Base-by-base conservation (phyloP, 2,113 vertebrate species). In the Mola mola region DNA sequence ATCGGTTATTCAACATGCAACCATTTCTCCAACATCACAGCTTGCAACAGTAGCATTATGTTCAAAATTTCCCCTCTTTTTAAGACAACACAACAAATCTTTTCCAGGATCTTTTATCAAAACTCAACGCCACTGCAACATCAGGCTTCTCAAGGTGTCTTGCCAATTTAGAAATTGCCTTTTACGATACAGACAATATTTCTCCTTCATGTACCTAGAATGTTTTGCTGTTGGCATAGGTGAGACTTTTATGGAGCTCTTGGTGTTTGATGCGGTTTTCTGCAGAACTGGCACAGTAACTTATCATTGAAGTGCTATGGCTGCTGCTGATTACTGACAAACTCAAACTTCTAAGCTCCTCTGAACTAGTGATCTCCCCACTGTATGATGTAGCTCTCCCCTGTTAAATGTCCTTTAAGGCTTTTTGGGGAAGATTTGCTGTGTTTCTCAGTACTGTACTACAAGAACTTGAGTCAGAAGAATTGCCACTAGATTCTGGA, bases 161-260 rank as follows among this genome's bases (percentile, higher is more conserved):
- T 13, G 48, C 48, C 12, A 50, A 37, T 55, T 66, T 66, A 46
- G 62, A 53, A 66, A 55, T 55, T 22, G 22, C 9, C 41, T 66
- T 66, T 55, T 46, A 53, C 62, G 46, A 46, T 44, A 55, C 1
- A 55, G 29, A 55, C 50, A 66, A 53, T 46, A 55, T 38, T 66
- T 40, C 36, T 66, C 55, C 29, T 66, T 55, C 16, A 55, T 55
- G 31, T 66, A 46, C 50, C 53, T 64, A 26, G 37, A 36, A n/a
- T 21, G 3, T 34, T 19, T 55, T 46, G 11, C 17, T 1, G 2
- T 53, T 65, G 41, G 62, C 50, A 65, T 37, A 20, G 0, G 5
- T 37, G 2, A 0, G 13, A 68, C 36, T 31, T 22, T 52, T 44
- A 51, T 60, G 55, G 68, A 31, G 2, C 33, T 48, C 12, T 33